Evolutionary conservation across 2,113 vertebrate species (phyloP).

Genomic region (Colinus virginianus): DNA sequence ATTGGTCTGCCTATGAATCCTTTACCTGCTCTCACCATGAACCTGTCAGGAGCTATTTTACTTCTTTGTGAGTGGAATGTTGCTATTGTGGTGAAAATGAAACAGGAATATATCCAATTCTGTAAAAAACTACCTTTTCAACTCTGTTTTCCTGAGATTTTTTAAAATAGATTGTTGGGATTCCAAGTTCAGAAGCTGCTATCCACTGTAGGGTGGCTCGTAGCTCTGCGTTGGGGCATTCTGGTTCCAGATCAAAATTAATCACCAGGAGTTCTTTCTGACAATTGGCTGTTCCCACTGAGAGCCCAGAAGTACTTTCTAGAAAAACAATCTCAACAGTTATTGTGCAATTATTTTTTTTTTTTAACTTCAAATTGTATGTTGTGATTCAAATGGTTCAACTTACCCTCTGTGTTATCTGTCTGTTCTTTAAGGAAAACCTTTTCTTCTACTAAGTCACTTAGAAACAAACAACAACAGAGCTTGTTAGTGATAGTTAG

Average conservation of each 20-base stretch:
- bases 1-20: no score
- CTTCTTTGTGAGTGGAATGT: no score
- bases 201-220: slow-evolving; percentile 93
- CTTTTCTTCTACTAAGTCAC: slow-evolving; percentile 87
- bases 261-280: slow-evolving; percentile 88
- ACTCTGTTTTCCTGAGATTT: slow-evolving; percentile 89
- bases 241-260: slow-evolving; percentile 91
- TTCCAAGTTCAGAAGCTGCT: slow-evolving; percentile 93
- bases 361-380: not conserved
- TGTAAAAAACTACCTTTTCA: slow-evolving; percentile 83
- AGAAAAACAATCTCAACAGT: slow-evolving; percentile 61
- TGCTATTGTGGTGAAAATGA: not conserved
- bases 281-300: slow-evolving; percentile 72
- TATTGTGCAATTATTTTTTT: not conserved
- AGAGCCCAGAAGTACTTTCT: slow-evolving; percentile 79
- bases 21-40: no score
- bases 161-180: slow-evolving; percentile 90
- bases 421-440: slow-evolving; percentile 79
- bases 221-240: slow-evolving; percentile 85
- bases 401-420: slow-evolving; percentile 89
- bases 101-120: not conserved
- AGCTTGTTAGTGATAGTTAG: slow-evolving; percentile 70
- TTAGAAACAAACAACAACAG: slow-evolving; percentile 79
- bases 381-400: not conserved
- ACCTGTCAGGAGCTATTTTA: no score